Conservation (phyloP, 2,797 vertebrate species). For the Nannoperca obscura region DNA sequence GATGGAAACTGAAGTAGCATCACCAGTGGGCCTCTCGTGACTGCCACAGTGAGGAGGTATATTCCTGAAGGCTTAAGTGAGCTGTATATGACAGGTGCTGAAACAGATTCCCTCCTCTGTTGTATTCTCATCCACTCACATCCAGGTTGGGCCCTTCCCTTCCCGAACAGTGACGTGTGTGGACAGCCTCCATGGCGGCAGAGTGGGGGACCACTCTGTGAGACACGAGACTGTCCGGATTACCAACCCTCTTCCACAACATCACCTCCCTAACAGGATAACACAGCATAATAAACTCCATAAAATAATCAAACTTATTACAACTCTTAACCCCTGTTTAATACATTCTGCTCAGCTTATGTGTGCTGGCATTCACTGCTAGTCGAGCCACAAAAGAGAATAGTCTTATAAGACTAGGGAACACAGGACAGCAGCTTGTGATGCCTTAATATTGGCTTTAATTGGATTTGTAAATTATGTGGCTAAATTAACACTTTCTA, state of each 20-base stretch:
- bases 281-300: slow-evolving; percentile 79
- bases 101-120: slow-evolving; percentile 13
- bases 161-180: background rate
- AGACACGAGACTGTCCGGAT: slow-evolving; percentile 60
- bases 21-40: background rate
- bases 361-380: slow-evolving; percentile 48
- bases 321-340: slow-evolving; percentile 77
- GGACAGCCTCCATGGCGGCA: slow-evolving; percentile 4
- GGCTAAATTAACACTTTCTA: slow-evolving; percentile 73
- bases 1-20: background rate
- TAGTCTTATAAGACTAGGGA: slow-evolving; percentile 63
- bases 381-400: slow-evolving; percentile 70
- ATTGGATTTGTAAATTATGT: slow-evolving; percentile 83
- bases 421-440: slow-evolving; percentile 77
- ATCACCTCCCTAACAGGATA: slow-evolving; percentile 81
- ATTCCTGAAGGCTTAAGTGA: slow-evolving; percentile 5
- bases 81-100: background rate
- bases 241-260: slow-evolving; percentile 60
- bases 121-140: slow-evolving; percentile 11
- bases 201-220: slow-evolving; percentile 31
- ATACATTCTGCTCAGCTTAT: slow-evolving; percentile 70
- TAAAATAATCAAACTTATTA: slow-evolving; percentile 83
- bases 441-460: slow-evolving; percentile 77
- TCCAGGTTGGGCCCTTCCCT: slow-evolving; percentile 20
- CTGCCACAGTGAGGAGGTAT: background rate